Conservation (phyloP, 2,888 invertebrate genomes). For the Phoronis australis region DNA sequence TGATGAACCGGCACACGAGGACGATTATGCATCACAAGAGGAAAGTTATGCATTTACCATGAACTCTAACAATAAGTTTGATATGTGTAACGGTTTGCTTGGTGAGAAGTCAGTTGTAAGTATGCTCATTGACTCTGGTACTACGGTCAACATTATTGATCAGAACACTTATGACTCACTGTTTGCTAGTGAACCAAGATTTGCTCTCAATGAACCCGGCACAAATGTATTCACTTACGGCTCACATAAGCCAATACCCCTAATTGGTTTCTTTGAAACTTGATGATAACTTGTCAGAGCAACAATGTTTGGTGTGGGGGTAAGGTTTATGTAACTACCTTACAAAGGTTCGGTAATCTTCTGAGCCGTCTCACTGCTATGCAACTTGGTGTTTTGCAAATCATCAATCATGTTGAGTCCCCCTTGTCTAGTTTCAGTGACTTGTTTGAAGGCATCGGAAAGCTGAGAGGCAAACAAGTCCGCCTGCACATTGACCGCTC, state of each 20-base stretch:
- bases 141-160: constrained; percentile 17
- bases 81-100: not conserved
- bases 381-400: not conserved
- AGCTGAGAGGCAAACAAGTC: constrained; percentile 11
- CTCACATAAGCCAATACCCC: not conserved
- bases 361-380: not conserved
- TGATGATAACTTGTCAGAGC: too few relatives aligned
- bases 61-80: not conserved
- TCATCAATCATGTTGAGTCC: too few relatives aligned
- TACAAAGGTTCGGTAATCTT: not conserved
- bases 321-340: not conserved
- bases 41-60: too few relatives aligned
- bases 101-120: not conserved
- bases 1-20: too few relatives aligned
- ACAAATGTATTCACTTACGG: constrained; percentile 3
- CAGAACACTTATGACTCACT: constrained; percentile 6
- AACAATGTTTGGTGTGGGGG: too few relatives aligned
- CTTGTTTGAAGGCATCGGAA: constrained; percentile 11
- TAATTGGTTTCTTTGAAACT: too few relatives aligned
- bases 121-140: constrained; percentile 13
- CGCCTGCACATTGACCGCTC: constrained; percentile 15
- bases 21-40: too few relatives aligned
- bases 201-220: not conserved
- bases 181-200: not conserved
- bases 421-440: constrained; percentile 3